These are phyloP conservation scores for Cyprinodon tularosa DNA, from an alignment of 2,113 vertebrate genomes.

Conservation along the genomic window DNA sequence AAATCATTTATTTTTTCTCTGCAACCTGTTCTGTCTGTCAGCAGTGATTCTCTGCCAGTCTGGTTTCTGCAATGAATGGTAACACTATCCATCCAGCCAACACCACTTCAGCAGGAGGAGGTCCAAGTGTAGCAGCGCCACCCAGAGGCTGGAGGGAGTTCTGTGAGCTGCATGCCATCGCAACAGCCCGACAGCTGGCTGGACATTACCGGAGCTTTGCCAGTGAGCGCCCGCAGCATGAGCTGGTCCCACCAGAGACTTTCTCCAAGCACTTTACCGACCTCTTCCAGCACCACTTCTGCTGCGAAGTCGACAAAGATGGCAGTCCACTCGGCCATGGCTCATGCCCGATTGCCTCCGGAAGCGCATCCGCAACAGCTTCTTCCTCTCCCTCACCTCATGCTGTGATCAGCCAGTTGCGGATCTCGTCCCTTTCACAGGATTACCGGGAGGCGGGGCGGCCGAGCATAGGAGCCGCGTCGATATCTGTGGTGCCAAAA, in stretches of 20 bases:
- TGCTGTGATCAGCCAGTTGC: conserved; percentile 70
- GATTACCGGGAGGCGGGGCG: conserved; percentile 90
- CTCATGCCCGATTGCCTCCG: conserved; percentile 16
- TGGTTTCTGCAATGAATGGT: conserved; percentile 95
- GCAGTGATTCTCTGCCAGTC: conserved; percentile 83
- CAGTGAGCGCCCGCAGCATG: conserved; percentile 85
- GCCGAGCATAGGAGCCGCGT: conserved; percentile 63
- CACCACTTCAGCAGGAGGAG: conserved; percentile 69
- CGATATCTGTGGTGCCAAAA: conserved; percentile 58
- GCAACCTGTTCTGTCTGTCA: conserved; percentile 46
- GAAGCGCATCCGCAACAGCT: conserved; percentile 36
- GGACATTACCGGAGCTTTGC: conserved; percentile 92
- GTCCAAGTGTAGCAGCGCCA: conserved; percentile 65
- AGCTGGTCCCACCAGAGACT: conserved; percentile 87
- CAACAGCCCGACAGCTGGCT: conserved; percentile 90
- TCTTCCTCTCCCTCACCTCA: conserved; percentile 37
- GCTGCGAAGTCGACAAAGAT: conserved; percentile 88
- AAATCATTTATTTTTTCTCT: conserved; percentile 24
- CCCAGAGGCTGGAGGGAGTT: conserved; percentile 95
- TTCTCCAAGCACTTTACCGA: conserved; percentile 92
- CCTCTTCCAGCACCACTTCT: conserved; percentile 95
- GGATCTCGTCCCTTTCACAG: conserved; percentile 80
- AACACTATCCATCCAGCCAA: conserved; percentile 86
- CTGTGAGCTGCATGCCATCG: conserved; percentile 93
- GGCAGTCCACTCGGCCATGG: conserved; percentile 51